These are phyloP conservation scores for Empidonax traillii DNA, from an alignment of 2,113 vertebrate genomes.

Conservation along the genomic window DNA sequence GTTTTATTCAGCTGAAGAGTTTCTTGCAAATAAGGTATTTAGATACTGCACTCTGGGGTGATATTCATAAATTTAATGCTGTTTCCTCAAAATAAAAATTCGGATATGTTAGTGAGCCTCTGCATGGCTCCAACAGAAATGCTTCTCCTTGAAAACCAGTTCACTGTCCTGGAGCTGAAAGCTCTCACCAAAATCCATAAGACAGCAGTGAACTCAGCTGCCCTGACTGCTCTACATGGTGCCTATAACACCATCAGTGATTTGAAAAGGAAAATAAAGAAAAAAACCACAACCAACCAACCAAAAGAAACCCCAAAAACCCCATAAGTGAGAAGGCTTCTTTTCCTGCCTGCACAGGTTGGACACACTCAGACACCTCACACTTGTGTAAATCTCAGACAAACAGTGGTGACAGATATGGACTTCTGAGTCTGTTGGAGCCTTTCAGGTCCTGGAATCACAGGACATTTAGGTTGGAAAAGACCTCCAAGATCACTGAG, in stretches of 20 bases:
- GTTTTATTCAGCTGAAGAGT: constrained; percentile 2
- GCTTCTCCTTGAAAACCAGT: not conserved
- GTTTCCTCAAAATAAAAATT: constrained; percentile 42
- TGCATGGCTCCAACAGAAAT: not conserved
- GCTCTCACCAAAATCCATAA: not conserved
- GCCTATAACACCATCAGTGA: not conserved
- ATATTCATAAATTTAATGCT: constrained; percentile 28
- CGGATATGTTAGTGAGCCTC: not conserved
- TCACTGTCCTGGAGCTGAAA: not conserved
- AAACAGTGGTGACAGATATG: not conserved
- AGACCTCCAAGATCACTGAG: accelerated
- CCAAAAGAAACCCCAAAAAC: too few relatives aligned
- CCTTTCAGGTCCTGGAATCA: not conserved
- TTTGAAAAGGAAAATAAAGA: not conserved
- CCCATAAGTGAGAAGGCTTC: not conserved
- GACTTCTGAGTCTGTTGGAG: not conserved
- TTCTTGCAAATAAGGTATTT: constrained; percentile 52
- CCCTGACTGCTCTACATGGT: not conserved
- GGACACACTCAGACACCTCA: accelerated
- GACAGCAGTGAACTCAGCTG: not conserved
- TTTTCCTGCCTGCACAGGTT: not conserved
- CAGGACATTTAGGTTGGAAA: not conserved
- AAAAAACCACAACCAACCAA: not conserved
- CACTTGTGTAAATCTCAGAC: not conserved
- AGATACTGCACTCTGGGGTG: constrained; percentile 28